Percentiles rank a stretch among this genome's conserved stretches.
Evolutionary conservation across 2,797 vertebrate genomes (phyloP).

Genomic region (Sebastes taczanowskii): DNA sequence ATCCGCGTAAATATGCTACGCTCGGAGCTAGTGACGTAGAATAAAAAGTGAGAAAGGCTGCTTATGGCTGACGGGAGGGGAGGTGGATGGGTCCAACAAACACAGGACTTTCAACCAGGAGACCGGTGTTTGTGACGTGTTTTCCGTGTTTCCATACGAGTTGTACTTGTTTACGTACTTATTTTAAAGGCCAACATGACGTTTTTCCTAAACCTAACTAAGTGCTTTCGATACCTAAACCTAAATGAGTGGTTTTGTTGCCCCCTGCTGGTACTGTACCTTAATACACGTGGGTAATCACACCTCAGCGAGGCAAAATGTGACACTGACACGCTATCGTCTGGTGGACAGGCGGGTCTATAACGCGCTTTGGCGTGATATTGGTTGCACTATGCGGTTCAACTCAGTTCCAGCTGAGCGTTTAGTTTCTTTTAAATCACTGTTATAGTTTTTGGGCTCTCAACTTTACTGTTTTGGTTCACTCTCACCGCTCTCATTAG

Average conservation of each 20-base stretch:
- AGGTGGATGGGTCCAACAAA: neutral
- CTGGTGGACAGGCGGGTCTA: too few relatives aligned
- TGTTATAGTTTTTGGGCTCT: neutral
- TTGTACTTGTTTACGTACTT: neutral
- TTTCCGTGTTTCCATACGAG: too few relatives aligned
- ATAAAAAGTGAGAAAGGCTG: fast-evolving
- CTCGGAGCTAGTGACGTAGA: neutral
- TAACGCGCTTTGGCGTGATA: too few relatives aligned
- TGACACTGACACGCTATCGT: neutral
- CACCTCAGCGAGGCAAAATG: fast-evolving
- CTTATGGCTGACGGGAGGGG: neutral
- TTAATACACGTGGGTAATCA: neutral
- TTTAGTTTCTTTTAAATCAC: neutral
- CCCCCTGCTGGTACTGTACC: neutral
- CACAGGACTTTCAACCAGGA: too few relatives aligned
- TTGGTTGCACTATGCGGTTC: too few relatives aligned
- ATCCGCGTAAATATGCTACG: neutral
- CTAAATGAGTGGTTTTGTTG: neutral
- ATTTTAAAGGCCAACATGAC: too few relatives aligned
- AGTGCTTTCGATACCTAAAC: too few relatives aligned
- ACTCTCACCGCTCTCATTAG: neutral
- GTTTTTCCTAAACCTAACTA: too few relatives aligned
- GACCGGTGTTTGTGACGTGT: too few relatives aligned
- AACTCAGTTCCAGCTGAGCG: too few relatives aligned
- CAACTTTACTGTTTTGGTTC: neutral